Base-by-base conservation (phyloP, 2,888 invertebrate species). In the Drosophila rubida region DNA sequence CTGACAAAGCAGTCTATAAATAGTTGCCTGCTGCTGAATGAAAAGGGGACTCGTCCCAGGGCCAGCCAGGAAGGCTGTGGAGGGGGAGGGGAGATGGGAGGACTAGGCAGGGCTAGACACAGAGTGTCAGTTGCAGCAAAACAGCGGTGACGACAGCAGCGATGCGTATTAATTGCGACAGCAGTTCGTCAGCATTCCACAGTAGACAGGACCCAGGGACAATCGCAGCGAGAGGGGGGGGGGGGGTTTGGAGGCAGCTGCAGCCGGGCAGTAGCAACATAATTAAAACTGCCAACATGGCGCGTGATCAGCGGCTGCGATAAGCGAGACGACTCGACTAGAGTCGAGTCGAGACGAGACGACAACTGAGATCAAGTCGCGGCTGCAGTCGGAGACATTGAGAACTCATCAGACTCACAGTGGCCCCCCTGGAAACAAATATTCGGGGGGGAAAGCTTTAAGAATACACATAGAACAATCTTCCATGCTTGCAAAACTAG, bases 231-330 rank as follows among this genome's bases (percentile, higher is more conserved):
- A 23, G 49, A 14, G 0, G 35, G 22, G 13, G 7, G 39, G 0
- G 41, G 37, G 13, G 8, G 22, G 3, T n/a, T 13, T 9, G 13
- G 16, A 9, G 27, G 16, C 1, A 23, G 13, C n/a, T 35, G 25
- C 19, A 4, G 30, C 22, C 44, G 11, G 9, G 27, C 45, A 68
- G 61, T 51, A 76, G 77, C 87, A 83, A 86, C 80, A 81, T 81
- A 81, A 81, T 81, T 81, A 83, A 81, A 81, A 61, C 87, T 87
- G 80, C 67, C 84, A 83, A 83, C 87, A 87, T 83, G 87, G 87
- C 84, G 84, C 80, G 87, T 80, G 87, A 81, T 86, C 87, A 83
- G 75, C 75, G 75, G 78, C 87, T 67, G 72, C 80, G 80, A 81
- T 81, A 86, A 81, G 70, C 80, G 57, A 68, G 50, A 73, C 50